Base-by-base conservation (phyloP, 2,888 invertebrate species). In the Caenorhabditis zanzibari region DNA sequence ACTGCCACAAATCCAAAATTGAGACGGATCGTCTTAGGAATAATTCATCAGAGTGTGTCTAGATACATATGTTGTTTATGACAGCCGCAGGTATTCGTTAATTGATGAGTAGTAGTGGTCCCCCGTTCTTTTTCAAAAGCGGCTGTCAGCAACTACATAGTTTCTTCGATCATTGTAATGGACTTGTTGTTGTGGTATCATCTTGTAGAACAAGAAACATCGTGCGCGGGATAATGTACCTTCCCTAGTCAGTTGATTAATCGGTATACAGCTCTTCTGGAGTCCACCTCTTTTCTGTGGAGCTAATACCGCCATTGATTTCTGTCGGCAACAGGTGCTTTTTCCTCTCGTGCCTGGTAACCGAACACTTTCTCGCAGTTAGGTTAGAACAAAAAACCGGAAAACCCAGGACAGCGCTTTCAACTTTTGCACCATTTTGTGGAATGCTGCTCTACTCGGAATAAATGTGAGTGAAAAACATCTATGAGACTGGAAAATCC, bases 31-130 rank as follows among this genome's bases (percentile, higher is more conserved):
- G 47, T 49, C 52, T 26, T 52, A 10, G 41, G 56, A 79, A 79
- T 79, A 69, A 79, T 79, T 79, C 71, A 79, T 71, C 49, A 44
- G 52, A 10, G 58, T 49, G 28, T 54, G 24, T 76, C 22, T 41
- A 19, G 7, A 24, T 63, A 73, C 76, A 77, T 82, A 82, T 82
- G 82, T 82, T 82, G 82, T 82, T 82, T 82, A 77, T 82, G 82
- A 77, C 82, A 82, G 73, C 66, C 54, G 35, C 82, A 82, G 82
- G 82, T 82, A 82, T 77, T 77, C 72, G 82, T 77, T 82, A 82
- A 82, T 82, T 82, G 77, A 82, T 77, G 82, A 76, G 22, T 54
- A 9, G 38, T 38, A 38, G 38, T 38, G 10, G 38, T 38, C 4
- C 47, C 58, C 41, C 32, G 38, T n/a, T 56, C 49, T 22, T n/a